Evolutionary conservation across 2,113 vertebrate genomes (phyloP).

Genomic region (Mus spicilegus): DNA sequence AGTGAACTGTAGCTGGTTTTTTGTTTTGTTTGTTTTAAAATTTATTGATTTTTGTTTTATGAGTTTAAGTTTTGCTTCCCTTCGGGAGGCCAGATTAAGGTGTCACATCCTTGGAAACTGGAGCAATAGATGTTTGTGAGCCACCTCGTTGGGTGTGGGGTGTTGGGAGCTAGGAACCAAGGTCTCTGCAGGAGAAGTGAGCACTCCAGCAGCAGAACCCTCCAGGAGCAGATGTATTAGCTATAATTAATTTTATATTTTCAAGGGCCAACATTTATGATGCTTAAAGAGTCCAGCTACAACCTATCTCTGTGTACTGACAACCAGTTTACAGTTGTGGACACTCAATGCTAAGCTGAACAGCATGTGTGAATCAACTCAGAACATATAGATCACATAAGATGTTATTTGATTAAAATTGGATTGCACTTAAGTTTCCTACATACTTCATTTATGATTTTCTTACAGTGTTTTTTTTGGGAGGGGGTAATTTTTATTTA

Average conservation of each 20-base stretch:
- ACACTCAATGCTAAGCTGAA: not conserved
- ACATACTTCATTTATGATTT: conserved; percentile 18
- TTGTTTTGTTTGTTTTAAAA: not conserved
- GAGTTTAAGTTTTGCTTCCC: not conserved
- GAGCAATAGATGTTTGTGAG: not conserved
- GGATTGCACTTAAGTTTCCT: not conserved
- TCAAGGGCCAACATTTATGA: not conserved
- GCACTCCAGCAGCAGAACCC: not conserved
- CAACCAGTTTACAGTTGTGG: not conserved
- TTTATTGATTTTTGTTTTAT: not conserved
- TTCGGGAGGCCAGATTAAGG: not conserved
- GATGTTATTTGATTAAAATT: not conserved
- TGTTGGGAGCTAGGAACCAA: not conserved
- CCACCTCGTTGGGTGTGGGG: too few species aligned
- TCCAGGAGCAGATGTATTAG: not conserved
- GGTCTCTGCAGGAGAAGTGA: not conserved
- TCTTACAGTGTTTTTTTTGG: not conserved
- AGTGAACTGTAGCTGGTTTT: not conserved
- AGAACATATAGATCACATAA: not conserved
- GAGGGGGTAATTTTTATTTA: not conserved
- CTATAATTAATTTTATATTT: not conserved
- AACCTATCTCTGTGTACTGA: not conserved
- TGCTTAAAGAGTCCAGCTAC: not conserved
- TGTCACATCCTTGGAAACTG: too few species aligned
- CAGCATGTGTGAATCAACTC: not conserved